phyloP scores from a whole-genome alignment of 2,888 invertebrate species.

The Oscheius sp. region DNA sequence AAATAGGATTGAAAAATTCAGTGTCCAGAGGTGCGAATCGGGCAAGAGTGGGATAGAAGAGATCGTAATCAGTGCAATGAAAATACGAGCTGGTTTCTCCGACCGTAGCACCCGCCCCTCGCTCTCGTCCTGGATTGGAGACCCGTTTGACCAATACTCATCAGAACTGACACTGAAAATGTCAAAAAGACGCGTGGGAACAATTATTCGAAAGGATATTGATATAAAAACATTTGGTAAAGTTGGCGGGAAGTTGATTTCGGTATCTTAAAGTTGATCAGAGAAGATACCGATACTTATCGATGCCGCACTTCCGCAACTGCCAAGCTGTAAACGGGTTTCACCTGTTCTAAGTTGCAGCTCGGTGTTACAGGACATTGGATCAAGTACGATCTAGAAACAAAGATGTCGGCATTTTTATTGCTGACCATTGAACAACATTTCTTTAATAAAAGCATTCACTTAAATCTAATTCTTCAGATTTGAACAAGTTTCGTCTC shows the following conservation, averaged over 20 bases:
- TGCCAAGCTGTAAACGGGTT: conserved; percentile 12
- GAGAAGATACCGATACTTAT: too few relatives aligned
- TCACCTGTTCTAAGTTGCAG: conserved; percentile 11
- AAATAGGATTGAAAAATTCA: conserved; percentile 10
- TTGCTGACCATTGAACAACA: too few relatives aligned
- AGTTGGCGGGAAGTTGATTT: too few relatives aligned
- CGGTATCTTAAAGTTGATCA: too few relatives aligned
- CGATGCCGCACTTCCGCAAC: too few relatives aligned
- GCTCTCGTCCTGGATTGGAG: conserved; percentile 37
- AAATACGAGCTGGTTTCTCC: conserved; percentile 39
- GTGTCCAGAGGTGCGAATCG: conserved; percentile 32
- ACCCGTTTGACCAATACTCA: conserved; percentile 31
- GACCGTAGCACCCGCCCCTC: conserved; percentile 37
- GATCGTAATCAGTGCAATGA: conserved; percentile 40
- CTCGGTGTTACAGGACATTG: not conserved
- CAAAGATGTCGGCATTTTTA: too few relatives aligned
- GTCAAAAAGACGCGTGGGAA: not conserved
- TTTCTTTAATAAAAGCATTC: too few relatives aligned
- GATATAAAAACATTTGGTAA: not conserved
- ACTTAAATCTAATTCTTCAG: too few relatives aligned
- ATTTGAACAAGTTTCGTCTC: too few relatives aligned
- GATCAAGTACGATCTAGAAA: too few relatives aligned
- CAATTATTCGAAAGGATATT: not conserved
- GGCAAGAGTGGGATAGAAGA: conserved; percentile 35
- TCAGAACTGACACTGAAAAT: not conserved